Conservation (phyloP, 2,113 vertebrate genomes). For the Hippopotamus amphibius region DNA sequence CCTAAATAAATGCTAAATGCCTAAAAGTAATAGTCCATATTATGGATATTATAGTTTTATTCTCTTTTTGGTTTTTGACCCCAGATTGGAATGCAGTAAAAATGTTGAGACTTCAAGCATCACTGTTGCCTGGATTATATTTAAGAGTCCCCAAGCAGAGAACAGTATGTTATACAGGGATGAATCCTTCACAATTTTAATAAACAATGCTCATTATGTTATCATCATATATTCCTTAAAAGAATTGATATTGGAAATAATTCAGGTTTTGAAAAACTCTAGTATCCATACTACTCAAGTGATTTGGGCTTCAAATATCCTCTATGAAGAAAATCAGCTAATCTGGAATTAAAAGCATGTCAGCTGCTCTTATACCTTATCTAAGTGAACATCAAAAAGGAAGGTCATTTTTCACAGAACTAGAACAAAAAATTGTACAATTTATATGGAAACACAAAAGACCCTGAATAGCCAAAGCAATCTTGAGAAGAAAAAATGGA, state of each 20-base stretch:
- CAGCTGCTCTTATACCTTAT: not conserved
- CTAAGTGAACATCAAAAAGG: constrained; percentile 6
- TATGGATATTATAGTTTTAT: not conserved
- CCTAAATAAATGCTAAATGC: not conserved
- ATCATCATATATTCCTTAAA: not conserved
- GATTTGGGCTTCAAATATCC: not conserved
- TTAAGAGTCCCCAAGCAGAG: not conserved
- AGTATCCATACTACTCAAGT: not conserved
- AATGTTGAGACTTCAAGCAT: not conserved
- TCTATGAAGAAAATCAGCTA: constrained; percentile 8
- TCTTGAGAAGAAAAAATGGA: no score
- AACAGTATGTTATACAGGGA: not conserved
- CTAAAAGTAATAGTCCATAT: not conserved
- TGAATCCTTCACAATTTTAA: not conserved
- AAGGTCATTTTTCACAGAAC: no score
- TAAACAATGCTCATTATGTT: not conserved
- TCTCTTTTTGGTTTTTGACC: not conserved
- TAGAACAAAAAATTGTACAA: no score
- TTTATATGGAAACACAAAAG: no score
- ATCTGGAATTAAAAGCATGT: not conserved
- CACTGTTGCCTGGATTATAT: not conserved
- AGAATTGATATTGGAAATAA: not conserved
- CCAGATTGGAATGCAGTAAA: not conserved
- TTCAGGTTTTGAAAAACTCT: not conserved
- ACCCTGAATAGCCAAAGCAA: no score